Percentiles rank a stretch among this genome's conserved stretches.
These are phyloP conservation scores for Lepidotrigona ventralis DNA, from an alignment of 1,140 invertebrate genomes.

Conservation along the genomic window DNA sequence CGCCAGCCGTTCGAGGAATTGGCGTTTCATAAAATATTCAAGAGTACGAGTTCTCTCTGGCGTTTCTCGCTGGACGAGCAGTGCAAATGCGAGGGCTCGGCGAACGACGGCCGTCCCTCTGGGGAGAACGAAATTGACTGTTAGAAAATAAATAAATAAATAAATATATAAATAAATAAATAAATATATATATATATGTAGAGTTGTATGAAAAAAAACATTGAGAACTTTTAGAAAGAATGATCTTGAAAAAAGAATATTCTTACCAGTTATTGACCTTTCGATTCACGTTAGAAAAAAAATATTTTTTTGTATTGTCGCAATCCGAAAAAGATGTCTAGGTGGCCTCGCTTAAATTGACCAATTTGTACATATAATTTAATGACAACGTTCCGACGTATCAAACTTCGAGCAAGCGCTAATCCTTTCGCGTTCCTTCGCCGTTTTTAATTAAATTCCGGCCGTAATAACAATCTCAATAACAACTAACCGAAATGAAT, in stretches of 20 bases:
- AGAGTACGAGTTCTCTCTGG: background rate
- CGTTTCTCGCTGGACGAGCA: background rate
- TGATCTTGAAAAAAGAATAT: too few species aligned
- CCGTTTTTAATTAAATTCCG: background rate
- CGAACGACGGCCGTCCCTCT: background rate
- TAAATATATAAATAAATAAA: too few species aligned
- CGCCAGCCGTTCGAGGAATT: slow-evolving; percentile 2
- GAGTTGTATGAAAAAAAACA: too few species aligned
- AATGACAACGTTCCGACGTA: background rate
- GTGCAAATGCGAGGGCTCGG: slow-evolving; percentile 26
- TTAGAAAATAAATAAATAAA: background rate
- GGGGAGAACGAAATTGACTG: background rate
- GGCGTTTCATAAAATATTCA: slow-evolving; percentile 38
- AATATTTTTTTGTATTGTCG: too few species aligned
- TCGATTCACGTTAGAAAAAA: too few species aligned
- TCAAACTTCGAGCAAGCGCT: background rate
- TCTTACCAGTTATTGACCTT: too few species aligned
- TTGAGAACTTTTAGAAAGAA: too few species aligned
- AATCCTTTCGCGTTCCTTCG: background rate
- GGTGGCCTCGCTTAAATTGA: too few species aligned
- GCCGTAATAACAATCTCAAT: background rate
- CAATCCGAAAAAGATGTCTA: too few species aligned
- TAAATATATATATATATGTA: too few species aligned
- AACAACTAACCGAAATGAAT: background rate
- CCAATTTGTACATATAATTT: background rate